Percentiles rank a stretch among this genome's conserved stretches.
These are phyloP conservation scores for Phenganax marumi DNA, from an alignment of 92 coral and sea anemone species.

Conservation along the genomic window DNA sequence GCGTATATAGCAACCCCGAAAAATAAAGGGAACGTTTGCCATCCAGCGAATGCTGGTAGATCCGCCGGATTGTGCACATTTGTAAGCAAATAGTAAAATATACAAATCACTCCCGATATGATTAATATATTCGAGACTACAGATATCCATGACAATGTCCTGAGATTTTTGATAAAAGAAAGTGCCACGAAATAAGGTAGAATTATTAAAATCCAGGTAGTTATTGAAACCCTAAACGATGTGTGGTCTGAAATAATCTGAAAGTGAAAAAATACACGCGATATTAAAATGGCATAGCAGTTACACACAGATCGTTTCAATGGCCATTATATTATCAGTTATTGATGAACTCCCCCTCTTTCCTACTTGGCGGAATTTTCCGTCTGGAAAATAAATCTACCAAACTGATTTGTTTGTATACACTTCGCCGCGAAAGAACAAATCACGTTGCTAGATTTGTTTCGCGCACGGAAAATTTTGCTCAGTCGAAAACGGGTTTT, in stretches of 20 bases:
- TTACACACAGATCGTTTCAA: too few species aligned
- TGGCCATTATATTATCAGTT: too few species aligned
- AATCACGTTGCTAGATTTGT: too few species aligned
- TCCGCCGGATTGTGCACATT: slow-evolving; percentile 60
- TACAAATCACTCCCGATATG: slow-evolving; percentile 56
- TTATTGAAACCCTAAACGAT: slow-evolving; percentile 56
- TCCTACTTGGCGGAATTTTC: too few species aligned
- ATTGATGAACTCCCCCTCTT: too few species aligned
- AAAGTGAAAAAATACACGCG: neutral
- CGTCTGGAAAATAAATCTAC: too few species aligned
- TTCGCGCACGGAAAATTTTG: too few species aligned
- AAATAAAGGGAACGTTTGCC: slow-evolving; percentile 55
- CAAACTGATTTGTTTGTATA: too few species aligned
- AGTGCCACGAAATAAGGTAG: slow-evolving; percentile 71
- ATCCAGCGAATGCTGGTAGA: slow-evolving; percentile 67
- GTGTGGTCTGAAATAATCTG: slow-evolving; percentile 47
- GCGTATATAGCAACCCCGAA: slow-evolving; percentile 81
- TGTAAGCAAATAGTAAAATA: slow-evolving; percentile 64
- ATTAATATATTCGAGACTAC: slow-evolving; percentile 67
- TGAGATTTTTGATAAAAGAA: slow-evolving; percentile 80
- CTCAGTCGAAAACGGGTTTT: too few species aligned
- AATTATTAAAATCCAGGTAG: slow-evolving; percentile 75
- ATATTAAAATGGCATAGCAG: neutral
- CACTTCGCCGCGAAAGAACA: too few species aligned
- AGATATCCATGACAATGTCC: slow-evolving; percentile 70